Evolutionary conservation across 2,888 invertebrate species (phyloP).

Genomic region (Latrodectus hesperus): DNA sequence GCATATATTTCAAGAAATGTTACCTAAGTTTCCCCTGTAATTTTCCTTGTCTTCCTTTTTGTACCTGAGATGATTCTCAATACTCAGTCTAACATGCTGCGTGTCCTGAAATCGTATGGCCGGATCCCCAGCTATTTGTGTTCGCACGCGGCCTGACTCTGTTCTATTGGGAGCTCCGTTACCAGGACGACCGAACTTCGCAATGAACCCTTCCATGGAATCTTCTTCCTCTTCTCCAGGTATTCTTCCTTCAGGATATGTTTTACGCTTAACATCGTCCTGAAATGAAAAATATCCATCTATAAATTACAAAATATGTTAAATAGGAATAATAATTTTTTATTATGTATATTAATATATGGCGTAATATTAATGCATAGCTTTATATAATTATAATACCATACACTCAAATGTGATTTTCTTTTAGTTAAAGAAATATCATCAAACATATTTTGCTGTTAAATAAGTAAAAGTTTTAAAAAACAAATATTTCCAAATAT

Average conservation of each 20-base stretch:
- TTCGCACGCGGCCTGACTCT: conserved; percentile 74
- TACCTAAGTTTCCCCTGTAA: conserved; percentile 71
- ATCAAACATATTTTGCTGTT: no score
- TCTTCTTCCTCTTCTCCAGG: conserved; percentile 25
- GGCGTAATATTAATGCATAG: no score
- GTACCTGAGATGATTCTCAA: conserved; percentile 70
- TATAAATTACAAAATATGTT: neutral
- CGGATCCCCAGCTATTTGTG: conserved; percentile 79
- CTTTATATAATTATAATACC: no score
- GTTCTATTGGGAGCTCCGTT: conserved; percentile 75
- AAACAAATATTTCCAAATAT: neutral
- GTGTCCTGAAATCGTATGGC: conserved; percentile 77
- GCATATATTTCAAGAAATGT: neutral
- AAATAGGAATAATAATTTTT: neutral
- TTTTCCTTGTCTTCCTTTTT: conserved; percentile 72
- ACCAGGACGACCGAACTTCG: conserved; percentile 72
- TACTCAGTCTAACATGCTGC: conserved; percentile 68
- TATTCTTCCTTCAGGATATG: conserved; percentile 41
- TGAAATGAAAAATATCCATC: neutral
- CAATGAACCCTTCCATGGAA: conserved; percentile 46
- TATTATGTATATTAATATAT: neutral
- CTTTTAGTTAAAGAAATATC: no score
- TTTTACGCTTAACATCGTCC: conserved; percentile 52
- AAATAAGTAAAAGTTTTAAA: neutral
- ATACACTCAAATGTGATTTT: no score